Evolutionary conservation across 2,888 invertebrate species (phyloP).

Genomic region (Tanytarsus gracilentus): DNA sequence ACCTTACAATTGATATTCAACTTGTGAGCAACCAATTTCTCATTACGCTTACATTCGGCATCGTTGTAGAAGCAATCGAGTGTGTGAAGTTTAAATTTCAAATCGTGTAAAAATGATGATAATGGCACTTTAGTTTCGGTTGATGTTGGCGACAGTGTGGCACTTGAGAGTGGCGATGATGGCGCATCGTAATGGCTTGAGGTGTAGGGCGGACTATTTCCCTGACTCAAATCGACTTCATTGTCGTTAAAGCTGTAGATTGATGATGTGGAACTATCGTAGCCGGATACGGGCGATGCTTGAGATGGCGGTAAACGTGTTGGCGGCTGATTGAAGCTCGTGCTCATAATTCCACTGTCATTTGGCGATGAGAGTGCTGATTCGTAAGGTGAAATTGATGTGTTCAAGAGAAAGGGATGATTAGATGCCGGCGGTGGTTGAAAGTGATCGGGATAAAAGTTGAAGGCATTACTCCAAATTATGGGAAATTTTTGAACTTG

Average conservation of each 20-base stretch:
- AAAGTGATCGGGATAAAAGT: conserved; percentile 6
- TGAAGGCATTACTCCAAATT: conserved; percentile 21
- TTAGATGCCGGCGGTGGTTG: neutral
- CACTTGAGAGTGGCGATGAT: conserved; percentile 33
- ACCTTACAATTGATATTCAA: conserved; percentile 45
- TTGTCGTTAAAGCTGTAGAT: conserved; percentile 32
- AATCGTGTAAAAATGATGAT: conserved; percentile 37
- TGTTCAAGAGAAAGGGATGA: conserved; percentile 9
- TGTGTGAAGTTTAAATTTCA: conserved; percentile 49
- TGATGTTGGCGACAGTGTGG: conserved; percentile 37
- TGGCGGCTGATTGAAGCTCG: conserved; percentile 30
- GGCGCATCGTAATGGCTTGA: conserved; percentile 32
- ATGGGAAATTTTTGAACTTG: conserved; percentile 16
- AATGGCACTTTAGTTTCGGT: conserved; percentile 34
- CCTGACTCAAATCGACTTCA: conserved; percentile 29
- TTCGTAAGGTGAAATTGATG: neutral
- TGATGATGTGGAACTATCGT: conserved; percentile 42
- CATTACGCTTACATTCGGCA: conserved; percentile 42
- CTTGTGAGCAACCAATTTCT: conserved; percentile 45
- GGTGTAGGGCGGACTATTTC: conserved; percentile 8
- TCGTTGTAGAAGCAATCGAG: conserved; percentile 48
- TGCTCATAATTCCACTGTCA: conserved; percentile 31
- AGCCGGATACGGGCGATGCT: conserved; percentile 42
- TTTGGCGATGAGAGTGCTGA: conserved; percentile 23
- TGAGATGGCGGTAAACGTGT: conserved; percentile 37